Percentiles rank a stretch among this genome's conserved stretches.
Conservation (phyloP, 1,140 invertebrate species). For the Cotesia chilonis region DNA sequence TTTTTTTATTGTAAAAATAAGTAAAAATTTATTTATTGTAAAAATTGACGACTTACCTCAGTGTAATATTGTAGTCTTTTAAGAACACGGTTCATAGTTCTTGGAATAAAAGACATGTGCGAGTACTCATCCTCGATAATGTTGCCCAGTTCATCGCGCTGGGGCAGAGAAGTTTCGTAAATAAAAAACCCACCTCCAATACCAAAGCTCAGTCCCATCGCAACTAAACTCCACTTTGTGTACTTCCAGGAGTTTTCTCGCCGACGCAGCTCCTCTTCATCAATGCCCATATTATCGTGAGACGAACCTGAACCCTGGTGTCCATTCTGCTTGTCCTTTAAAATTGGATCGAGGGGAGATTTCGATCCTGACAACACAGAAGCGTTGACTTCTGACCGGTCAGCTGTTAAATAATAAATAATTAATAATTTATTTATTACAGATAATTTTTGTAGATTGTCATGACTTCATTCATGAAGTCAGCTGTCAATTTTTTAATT, state of each 20-base stretch:
- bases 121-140: slow-evolving; percentile 84
- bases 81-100: slow-evolving; percentile 78
- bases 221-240: slow-evolving; percentile 68
- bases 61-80: slow-evolving; percentile 81
- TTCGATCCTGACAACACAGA: too few species aligned
- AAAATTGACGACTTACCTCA: slow-evolving; percentile 67
- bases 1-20: too few species aligned
- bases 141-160: slow-evolving; percentile 77
- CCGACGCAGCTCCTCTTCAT: slow-evolving; percentile 62
- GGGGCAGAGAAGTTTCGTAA: slow-evolving; percentile 77
- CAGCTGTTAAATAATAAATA: too few species aligned
- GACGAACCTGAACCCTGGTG: too few species aligned
- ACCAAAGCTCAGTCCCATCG: slow-evolving; percentile 66
- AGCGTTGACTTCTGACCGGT: too few species aligned
- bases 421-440: too few species aligned
- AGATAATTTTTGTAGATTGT: too few species aligned
- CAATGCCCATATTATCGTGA: neutral
- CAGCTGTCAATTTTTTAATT: too few species aligned
- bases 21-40: too few species aligned
- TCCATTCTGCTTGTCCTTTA: too few species aligned
- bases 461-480: too few species aligned
- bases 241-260: slow-evolving; percentile 66
- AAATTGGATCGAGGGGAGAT: too few species aligned
- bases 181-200: slow-evolving; percentile 63
- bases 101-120: slow-evolving; percentile 73